phyloP scores from a whole-genome alignment of 1,140 invertebrate genomes.

The Spodoptera litura region DNA sequence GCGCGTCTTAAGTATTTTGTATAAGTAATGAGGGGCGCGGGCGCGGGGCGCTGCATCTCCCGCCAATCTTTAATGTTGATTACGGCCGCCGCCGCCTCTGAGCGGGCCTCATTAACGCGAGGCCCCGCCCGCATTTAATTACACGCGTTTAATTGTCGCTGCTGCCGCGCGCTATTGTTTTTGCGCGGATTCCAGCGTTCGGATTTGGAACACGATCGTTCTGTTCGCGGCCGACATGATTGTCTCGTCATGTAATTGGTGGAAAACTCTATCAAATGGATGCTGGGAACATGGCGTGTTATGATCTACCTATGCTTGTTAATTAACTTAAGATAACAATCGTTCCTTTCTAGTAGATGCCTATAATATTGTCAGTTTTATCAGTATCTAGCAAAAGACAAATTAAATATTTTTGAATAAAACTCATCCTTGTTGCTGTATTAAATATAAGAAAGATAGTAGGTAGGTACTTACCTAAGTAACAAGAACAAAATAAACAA shows the following conservation, averaged over 20 bases:
- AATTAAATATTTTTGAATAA: too few species aligned
- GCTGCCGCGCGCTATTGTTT: constrained; percentile 61
- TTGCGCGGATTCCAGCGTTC: constrained; percentile 63
- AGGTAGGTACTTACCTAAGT: not conserved
- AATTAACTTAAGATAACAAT: not conserved
- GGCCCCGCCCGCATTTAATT: constrained; percentile 84
- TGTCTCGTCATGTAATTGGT: constrained; percentile 51
- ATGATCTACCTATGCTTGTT: constrained; percentile 4
- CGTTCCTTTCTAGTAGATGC: too few species aligned
- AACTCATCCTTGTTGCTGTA: too few species aligned
- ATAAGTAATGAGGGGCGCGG: constrained; percentile 84
- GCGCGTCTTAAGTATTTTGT: constrained; percentile 85
- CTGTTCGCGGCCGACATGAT: constrained; percentile 46
- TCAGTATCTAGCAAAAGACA: too few species aligned
- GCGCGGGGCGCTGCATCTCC: constrained; percentile 76
- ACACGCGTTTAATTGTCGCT: constrained; percentile 73
- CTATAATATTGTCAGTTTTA: too few species aligned
- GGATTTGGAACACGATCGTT: constrained; percentile 56
- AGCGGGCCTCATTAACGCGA: constrained; percentile 81
- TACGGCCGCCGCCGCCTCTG: constrained; percentile 80
- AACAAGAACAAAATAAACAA: not conserved
- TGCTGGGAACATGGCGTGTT: not conserved
- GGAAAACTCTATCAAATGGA: constrained; percentile 2
- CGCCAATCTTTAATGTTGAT: constrained; percentile 86
- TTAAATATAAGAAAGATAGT: too few species aligned